These are phyloP conservation scores for Oxyruncus cristatus DNA, from an alignment of 2,113 vertebrate genomes.

Conservation along the genomic window DNA sequence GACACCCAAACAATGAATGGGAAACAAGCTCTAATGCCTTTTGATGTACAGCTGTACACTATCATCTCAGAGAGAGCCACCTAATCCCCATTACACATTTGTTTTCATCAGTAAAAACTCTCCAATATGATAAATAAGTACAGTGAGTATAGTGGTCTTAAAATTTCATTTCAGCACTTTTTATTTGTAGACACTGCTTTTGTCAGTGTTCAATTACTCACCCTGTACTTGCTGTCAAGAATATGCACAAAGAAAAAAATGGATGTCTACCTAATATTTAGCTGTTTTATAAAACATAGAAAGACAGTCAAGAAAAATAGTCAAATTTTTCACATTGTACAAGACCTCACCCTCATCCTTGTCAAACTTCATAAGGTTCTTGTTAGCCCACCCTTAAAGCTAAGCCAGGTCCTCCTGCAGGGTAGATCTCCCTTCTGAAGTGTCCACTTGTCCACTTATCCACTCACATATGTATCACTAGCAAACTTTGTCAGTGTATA, in stretches of 20 bases:
- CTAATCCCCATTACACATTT: neutral
- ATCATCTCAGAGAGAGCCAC: neutral
- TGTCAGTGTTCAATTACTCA: neutral
- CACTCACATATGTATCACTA: neutral
- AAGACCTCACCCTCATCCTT: neutral
- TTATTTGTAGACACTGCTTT: neutral
- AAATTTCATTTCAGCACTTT: neutral
- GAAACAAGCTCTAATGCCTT: neutral
- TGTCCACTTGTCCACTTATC: neutral
- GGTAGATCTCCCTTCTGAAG: neutral
- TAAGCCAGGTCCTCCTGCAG: neutral
- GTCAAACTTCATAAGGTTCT: neutral
- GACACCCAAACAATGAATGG: neutral
- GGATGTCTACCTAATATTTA: neutral
- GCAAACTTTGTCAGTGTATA: neutral
- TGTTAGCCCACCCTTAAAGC: neutral
- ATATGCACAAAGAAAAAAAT: neutral
- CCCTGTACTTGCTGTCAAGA: neutral
- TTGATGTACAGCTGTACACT: neutral
- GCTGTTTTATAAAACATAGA: too few relatives aligned
- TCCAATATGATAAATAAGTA: neutral
- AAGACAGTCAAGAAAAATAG: too few relatives aligned
- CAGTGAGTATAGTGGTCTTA: neutral
- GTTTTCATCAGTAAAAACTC: neutral
- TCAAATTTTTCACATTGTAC: neutral